A percentile compares a stretch with the other conserved stretches of the same genome.
These are phyloP conservation scores for Zosterops japonicus DNA, from an alignment of 2,113 vertebrate genomes.

Conservation along the genomic window DNA sequence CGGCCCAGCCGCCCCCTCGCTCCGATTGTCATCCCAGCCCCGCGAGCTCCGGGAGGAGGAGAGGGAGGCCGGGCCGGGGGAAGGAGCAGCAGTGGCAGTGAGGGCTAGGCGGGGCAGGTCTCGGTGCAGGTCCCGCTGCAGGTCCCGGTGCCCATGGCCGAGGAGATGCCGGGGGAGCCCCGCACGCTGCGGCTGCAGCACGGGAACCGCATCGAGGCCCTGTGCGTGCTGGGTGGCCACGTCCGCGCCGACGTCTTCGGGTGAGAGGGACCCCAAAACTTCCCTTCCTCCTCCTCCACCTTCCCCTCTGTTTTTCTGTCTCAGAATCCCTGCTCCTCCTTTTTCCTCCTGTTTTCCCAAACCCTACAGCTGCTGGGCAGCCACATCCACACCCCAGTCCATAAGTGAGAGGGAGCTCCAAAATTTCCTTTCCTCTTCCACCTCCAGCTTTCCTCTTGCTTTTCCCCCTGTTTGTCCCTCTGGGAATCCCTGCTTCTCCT, in stretches of 20 bases:
- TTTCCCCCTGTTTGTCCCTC: background rate
- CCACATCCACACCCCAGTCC: background rate
- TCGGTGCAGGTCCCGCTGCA: no score
- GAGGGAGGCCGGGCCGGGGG: background rate
- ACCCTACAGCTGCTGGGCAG: background rate
- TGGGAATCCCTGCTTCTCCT: background rate
- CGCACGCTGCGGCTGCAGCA: conserved; percentile 73
- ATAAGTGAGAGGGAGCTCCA: background rate
- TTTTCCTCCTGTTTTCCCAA: background rate
- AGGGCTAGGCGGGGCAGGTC: background rate
- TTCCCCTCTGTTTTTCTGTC: background rate
- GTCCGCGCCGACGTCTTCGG: background rate
- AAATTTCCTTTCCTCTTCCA: background rate
- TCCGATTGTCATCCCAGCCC: background rate
- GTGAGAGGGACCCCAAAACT: background rate
- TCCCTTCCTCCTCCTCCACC: background rate
- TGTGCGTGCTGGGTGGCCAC: conserved; percentile 38
- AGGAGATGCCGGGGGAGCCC: conserved; percentile 53
- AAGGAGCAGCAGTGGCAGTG: background rate
- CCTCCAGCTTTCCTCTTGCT: background rate
- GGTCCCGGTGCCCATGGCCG: background rate
- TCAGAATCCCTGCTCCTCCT: background rate
- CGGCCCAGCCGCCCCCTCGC: background rate
- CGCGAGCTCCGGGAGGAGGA: background rate
- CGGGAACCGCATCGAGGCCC: conserved; percentile 74